Percentiles rank a stretch among this genome's conserved stretches.
Evolutionary conservation across 2,888 invertebrate species (phyloP).

Genomic region (Leptinotarsa juncta): DNA sequence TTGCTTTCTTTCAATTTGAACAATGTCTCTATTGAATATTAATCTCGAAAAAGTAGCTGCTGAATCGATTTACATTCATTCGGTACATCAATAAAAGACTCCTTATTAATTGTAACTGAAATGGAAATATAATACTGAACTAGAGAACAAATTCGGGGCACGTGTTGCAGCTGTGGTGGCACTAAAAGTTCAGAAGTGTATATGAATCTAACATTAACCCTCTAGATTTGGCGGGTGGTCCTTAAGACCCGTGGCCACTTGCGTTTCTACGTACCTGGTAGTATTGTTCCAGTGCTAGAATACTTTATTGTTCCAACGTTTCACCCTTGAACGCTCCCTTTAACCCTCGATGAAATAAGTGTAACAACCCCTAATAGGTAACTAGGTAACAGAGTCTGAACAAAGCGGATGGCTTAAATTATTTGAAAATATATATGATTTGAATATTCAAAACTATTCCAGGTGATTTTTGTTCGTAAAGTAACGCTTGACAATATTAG

Average conservation of each 20-base stretch:
- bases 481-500: no score
- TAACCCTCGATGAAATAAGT: background rate
- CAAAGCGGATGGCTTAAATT: background rate
- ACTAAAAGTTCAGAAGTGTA: background rate
- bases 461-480: no score
- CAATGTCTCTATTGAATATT: background rate
- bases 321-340: background rate
- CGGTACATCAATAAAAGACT: background rate
- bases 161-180: slow-evolving; percentile 8
- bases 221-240: slow-evolving; percentile 9
- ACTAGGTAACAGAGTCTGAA: background rate
- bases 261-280: background rate
- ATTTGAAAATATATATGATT: background rate
- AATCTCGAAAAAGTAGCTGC: background rate
- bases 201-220: slow-evolving; percentile 7
- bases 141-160: slow-evolving; percentile 1
- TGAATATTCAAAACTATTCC: background rate
- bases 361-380: background rate
- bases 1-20: background rate
- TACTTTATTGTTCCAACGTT: background rate
- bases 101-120: background rate
- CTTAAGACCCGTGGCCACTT: slow-evolving; percentile 4
- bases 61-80: background rate
- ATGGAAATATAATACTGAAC: background rate
- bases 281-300: slow-evolving; percentile 1